phyloP scores from a whole-genome alignment of 2,113 vertebrate species.

The Paramisgurnus dabryanus region DNA sequence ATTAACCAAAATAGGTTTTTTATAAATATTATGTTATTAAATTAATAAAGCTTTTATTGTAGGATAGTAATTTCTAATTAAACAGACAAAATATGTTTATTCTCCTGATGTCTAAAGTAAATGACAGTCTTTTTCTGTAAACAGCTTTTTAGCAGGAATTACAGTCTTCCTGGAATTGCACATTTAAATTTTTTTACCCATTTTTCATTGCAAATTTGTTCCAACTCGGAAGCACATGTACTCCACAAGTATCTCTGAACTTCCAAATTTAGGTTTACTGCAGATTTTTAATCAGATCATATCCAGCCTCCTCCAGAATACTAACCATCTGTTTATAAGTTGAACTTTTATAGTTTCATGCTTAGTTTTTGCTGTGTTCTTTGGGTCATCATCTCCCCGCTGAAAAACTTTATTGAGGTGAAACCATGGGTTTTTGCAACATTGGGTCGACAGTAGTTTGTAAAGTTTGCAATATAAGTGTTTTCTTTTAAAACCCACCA shows the following conservation, averaged over 20 bases:
- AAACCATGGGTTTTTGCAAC: too few relatives aligned
- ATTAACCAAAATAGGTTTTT: too few relatives aligned
- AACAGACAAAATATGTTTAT: background rate
- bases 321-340: background rate
- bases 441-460: too few relatives aligned
- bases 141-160: background rate
- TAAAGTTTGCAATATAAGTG: too few relatives aligned
- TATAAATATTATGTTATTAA: too few relatives aligned
- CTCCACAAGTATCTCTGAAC: background rate
- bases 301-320: background rate
- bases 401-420: too few relatives aligned
- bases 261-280: background rate
- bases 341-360: background rate
- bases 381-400: background rate
- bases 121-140: background rate
- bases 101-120: background rate
- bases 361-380: background rate
- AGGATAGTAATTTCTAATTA: background rate
- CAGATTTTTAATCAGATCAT: background rate
- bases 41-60: background rate
- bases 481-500: too few relatives aligned
- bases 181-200: background rate
- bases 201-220: conserved; percentile 18
- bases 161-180: background rate
- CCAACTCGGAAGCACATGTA: background rate